phyloP scores from a whole-genome alignment of 2,888 invertebrate species.

The Crocallis elinguaria region DNA sequence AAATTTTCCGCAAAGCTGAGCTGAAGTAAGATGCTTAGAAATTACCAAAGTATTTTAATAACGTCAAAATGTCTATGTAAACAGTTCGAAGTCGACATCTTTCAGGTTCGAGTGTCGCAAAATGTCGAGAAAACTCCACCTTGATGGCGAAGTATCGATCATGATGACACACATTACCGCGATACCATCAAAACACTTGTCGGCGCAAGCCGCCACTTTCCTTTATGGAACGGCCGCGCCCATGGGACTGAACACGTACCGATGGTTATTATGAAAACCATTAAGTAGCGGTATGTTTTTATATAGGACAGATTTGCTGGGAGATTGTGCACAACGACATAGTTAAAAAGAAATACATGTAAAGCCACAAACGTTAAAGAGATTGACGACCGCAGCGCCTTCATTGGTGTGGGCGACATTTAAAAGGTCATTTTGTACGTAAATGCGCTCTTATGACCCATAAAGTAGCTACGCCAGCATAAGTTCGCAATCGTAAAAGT shows the following conservation, averaged over 20 bases:
- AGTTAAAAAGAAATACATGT: constrained; percentile 9
- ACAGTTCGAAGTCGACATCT: too few species aligned
- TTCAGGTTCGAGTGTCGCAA: constrained; percentile 6
- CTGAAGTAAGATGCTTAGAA: constrained; percentile 1
- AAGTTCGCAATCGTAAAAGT: constrained; percentile 15
- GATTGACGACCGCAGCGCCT: constrained; percentile 6
- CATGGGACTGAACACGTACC: constrained; percentile 40
- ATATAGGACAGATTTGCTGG: constrained; percentile 21
- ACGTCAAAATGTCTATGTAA: constrained; percentile 7
- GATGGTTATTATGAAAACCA: constrained; percentile 29
- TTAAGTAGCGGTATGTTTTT: constrained; percentile 13
- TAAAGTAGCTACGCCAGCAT: constrained; percentile 8
- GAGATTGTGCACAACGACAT: constrained; percentile 13
- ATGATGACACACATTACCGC: constrained; percentile 65
- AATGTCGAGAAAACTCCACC: constrained; percentile 43
- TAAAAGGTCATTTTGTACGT: constrained; percentile 8
- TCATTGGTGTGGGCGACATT: constrained; percentile 10
- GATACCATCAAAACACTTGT: constrained; percentile 73
- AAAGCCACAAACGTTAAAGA: constrained; percentile 4
- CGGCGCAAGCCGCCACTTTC: constrained; percentile 61
- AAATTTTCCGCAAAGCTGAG: background rate
- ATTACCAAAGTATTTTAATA: constrained; percentile 17
- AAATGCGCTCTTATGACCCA: constrained; percentile 2
- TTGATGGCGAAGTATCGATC: constrained; percentile 60
- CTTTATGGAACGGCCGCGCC: constrained; percentile 54